Evolutionary conservation across 2,888 invertebrate genomes (phyloP).

Genomic region (Folsomia candida): DNA sequence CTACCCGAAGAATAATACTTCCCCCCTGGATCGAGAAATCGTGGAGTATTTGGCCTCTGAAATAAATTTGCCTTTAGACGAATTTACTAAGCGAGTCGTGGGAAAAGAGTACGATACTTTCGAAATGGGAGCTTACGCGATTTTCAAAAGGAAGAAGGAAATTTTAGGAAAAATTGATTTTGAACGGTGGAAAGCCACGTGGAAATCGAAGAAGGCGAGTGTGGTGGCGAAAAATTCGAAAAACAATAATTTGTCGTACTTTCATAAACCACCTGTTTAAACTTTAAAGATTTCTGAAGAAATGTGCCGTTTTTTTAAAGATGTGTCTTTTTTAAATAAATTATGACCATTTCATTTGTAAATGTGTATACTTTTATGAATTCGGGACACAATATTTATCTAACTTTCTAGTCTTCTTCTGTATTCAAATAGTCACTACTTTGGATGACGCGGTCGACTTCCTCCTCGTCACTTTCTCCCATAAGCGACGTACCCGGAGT

Average conservation of each 20-base stretch:
- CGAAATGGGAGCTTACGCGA: background rate
- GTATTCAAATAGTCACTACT: background rate
- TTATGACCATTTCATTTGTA: too few species aligned
- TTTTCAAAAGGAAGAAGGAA: background rate
- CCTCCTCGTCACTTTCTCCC: conserved; percentile 22
- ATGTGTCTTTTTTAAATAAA: too few species aligned
- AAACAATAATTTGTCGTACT: too few species aligned
- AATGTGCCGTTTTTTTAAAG: too few species aligned
- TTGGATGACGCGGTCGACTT: background rate
- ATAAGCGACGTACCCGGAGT: conserved; percentile 24
- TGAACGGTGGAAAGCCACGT: background rate
- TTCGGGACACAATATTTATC: background rate
- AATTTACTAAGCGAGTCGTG: background rate
- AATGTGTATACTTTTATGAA: background rate
- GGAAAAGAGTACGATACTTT: background rate
- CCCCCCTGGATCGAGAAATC: too few species aligned
- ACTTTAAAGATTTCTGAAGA: too few species aligned
- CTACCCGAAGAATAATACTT: too few species aligned
- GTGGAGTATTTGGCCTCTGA: background rate
- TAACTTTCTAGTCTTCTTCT: background rate
- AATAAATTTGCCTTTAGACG: background rate
- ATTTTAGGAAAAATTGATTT: background rate
- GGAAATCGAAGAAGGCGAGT: too few species aligned
- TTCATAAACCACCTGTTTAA: too few species aligned
- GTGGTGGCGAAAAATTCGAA: too few species aligned